Percentiles rank a stretch among this genome's conserved stretches.
Conservation (phyloP, 92 coral and sea anemone species). For the Phymanthus crucifer region DNA sequence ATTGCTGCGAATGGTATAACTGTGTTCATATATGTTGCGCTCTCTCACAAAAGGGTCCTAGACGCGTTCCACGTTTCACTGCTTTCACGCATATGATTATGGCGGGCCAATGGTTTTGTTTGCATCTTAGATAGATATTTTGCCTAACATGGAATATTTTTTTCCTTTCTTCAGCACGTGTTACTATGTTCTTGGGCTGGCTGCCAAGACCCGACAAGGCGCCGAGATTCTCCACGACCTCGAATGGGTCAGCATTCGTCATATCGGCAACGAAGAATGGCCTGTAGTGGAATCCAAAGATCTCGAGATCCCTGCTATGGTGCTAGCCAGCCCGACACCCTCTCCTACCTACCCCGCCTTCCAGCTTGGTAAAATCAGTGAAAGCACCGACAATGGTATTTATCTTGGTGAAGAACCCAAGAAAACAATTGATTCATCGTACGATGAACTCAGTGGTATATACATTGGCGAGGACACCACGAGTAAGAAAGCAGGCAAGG, state of each 20-base stretch:
- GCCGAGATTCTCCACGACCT: conserved; percentile 78
- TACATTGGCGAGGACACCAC: conserved; percentile 83
- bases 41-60: no score
- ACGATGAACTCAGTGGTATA: conserved; percentile 90
- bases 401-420: conserved; percentile 61
- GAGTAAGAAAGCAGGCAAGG: conserved; percentile 40
- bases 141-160: not conserved
- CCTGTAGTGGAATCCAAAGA: conserved; percentile 81
- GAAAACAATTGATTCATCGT: conserved; percentile 65
- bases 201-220: conserved; percentile 95
- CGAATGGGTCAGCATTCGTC: conserved; percentile 95
- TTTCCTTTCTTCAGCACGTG: conserved; percentile 61
- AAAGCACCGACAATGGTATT: conserved; percentile 55
- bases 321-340: conserved; percentile 23
- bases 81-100: no score
- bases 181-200: conserved; percentile 89
- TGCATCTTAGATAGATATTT: not conserved
- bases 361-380: conserved; percentile 51
- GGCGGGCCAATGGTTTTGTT: no score
- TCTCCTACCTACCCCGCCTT: conserved; percentile 36
- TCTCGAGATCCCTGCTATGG: conserved; percentile 32
- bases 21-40: no score
- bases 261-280: conserved; percentile 88
- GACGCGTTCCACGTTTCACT: no score
- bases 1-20: no score